These are phyloP conservation scores for Acanthaster planci DNA, from an alignment of 35 echinoderm and acorn worm species.

Conservation along the genomic window DNA sequence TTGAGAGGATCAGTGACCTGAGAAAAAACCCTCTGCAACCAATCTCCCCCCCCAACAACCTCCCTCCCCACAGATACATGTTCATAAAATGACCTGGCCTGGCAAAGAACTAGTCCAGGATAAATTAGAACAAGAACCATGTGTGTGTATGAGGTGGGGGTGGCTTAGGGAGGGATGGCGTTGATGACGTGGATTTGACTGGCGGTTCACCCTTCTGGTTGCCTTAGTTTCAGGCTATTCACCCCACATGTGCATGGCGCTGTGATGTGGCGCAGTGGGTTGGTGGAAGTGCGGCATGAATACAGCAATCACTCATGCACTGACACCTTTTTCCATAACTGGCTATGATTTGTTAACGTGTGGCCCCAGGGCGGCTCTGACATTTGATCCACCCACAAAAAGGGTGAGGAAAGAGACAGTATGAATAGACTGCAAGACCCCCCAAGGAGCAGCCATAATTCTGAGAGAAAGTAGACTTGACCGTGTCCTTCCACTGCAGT, in stretches of 20 bases:
- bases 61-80: background rate
- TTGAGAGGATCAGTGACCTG: conserved; percentile 1
- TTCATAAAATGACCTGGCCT: background rate
- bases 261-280: background rate
- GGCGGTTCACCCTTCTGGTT: background rate
- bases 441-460: too few relatives aligned
- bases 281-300: background rate
- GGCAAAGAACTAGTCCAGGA: background rate
- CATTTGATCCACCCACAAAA: conserved; percentile 33
- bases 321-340: background rate
- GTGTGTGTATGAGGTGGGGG: background rate
- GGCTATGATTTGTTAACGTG: conserved; percentile 11
- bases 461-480: too few relatives aligned
- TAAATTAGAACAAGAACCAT: conserved; percentile 5
- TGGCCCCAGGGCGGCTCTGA: conserved; percentile 16
- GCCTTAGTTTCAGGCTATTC: conserved; percentile 23
- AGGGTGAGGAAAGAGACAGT: background rate
- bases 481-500: too few relatives aligned
- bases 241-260: background rate
- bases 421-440: background rate
- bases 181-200: too few relatives aligned
- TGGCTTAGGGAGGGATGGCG: background rate
- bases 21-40: background rate
- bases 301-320: conserved; percentile 22
- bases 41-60: background rate